phyloP scores from a whole-genome alignment of 1,140 invertebrate species.

The Drosophila nigrodunni region DNA sequence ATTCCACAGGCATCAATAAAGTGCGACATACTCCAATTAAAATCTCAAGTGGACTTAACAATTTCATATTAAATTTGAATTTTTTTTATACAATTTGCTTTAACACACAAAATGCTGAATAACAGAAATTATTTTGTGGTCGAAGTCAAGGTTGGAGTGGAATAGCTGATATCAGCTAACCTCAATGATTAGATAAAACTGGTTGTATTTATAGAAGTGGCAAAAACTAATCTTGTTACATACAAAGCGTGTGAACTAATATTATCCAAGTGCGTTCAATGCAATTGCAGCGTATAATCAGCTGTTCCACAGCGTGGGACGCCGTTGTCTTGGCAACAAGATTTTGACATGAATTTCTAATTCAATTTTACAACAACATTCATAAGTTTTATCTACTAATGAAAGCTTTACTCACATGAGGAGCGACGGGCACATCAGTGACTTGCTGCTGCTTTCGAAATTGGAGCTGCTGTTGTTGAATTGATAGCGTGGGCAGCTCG shows the following conservation, averaged over 20 bases:
- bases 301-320: conserved; percentile 4
- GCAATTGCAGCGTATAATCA: conserved; percentile 15
- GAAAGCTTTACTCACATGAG: conserved; percentile 17
- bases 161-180: too few relatives aligned
- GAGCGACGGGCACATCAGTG: not conserved
- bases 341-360: not conserved
- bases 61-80: too few relatives aligned
- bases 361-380: not conserved
- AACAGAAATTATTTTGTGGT: too few relatives aligned
- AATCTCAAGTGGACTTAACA: not conserved
- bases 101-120: too few relatives aligned
- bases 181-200: too few relatives aligned
- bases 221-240: not conserved
- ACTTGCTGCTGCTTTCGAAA: conserved; percentile 9
- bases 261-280: not conserved
- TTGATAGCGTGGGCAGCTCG: not conserved
- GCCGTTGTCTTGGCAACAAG: conserved; percentile 9
- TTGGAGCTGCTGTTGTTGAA: conserved; percentile 34
- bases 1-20: not conserved
- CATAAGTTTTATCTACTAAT: not conserved
- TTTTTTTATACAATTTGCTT: too few relatives aligned
- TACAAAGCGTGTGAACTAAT: not conserved
- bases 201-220: not conserved
- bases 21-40: not conserved
- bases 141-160: too few relatives aligned